Base-by-base conservation (phyloP, 2,888 invertebrate genomes). In the Physocephala rufipes region DNA sequence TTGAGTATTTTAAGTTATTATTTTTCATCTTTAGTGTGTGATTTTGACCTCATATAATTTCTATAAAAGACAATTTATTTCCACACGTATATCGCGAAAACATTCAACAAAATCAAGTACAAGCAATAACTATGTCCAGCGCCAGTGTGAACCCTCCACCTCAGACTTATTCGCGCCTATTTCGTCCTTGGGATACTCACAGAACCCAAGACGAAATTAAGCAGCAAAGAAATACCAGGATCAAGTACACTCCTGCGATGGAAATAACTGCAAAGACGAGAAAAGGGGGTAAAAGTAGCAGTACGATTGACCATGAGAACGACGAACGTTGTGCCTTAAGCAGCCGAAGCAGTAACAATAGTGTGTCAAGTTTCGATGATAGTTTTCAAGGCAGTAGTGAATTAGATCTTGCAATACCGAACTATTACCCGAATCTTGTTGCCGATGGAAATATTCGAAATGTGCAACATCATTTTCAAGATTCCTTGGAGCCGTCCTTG, bases 131-230 rank as follows among this genome's bases (percentile, higher is more conserved):
- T 75, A 84, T 85, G 84, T 81, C 85, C 71, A 78, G 80, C 47
- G 76, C 84, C 69, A 83, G 82, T 73, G 76, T 82, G 74, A 80
- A 82, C 73, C 84, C 85, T 59, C 86, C 86, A 69, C 86, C 86
- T 67, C 86, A 87, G 82, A 86, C 86, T 74, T 87, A 86, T 75
- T 88, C 89, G 58, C 87, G 90, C 78, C 85, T 90, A 24, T 90
- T 90, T 79, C 88, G 90, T 77, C 90, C 90, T 71, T 90, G 90
- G 90, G 90, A 90, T 82, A 86, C 86, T 74, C 87, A 81, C 73
- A 78, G 78, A 16, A 77, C 77, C 70, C 70, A 13, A 26, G 47
- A 28, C 21, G 47, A 21, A 24, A 49, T 13, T 19, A 30, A 19
- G 45, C 49, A 2, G n/a, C 55, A n/a, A 24, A 45, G 21, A 19